Evolutionary conservation across 2,888 invertebrate species (phyloP).

Genomic region (Chrysolina haemoptera): DNA sequence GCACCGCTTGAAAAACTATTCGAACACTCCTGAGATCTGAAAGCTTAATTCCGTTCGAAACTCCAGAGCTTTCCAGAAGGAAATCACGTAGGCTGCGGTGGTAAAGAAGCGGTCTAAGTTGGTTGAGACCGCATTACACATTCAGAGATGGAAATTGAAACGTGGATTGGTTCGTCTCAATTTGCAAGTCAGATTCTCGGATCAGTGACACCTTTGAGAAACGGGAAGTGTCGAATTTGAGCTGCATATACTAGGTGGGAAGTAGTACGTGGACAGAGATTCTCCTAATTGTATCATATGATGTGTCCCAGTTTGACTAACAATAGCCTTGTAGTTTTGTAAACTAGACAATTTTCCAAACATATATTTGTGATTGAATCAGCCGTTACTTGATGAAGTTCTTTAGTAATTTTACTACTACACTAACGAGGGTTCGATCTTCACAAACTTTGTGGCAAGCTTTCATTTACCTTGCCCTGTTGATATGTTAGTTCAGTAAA

Average conservation of each 20-base stretch:
- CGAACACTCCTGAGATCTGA: conserved; percentile 16
- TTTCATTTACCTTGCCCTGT: too few species aligned
- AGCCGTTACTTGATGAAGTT: too few species aligned
- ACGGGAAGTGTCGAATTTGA: conserved; percentile 59
- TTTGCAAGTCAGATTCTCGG: conserved; percentile 61
- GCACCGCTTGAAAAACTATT: background rate
- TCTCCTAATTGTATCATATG: too few species aligned
- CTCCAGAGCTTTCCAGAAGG: conserved; percentile 33
- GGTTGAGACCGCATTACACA: conserved; percentile 57
- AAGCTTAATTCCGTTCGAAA: conserved; percentile 35
- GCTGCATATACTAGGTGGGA: conserved; percentile 39
- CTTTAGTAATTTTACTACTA: too few species aligned
- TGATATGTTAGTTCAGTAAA: too few species aligned
- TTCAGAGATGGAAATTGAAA: conserved; percentile 63
- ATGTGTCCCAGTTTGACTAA: too few species aligned
- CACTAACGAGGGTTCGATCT: too few species aligned
- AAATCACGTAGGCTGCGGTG: conserved; percentile 43
- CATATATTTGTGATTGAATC: too few species aligned
- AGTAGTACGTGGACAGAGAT: too few species aligned
- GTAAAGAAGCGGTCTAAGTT: conserved; percentile 34
- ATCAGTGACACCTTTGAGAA: conserved; percentile 57
- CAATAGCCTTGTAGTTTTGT: too few species aligned
- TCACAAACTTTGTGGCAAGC: too few species aligned
- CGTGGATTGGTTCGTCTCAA: conserved; percentile 60
- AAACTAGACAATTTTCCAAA: too few species aligned